A percentile compares a stretch with the other conserved stretches of the same genome.
phyloP scores from a whole-genome alignment of 2,888 invertebrate species.

The Ormyrus pomaceus region DNA sequence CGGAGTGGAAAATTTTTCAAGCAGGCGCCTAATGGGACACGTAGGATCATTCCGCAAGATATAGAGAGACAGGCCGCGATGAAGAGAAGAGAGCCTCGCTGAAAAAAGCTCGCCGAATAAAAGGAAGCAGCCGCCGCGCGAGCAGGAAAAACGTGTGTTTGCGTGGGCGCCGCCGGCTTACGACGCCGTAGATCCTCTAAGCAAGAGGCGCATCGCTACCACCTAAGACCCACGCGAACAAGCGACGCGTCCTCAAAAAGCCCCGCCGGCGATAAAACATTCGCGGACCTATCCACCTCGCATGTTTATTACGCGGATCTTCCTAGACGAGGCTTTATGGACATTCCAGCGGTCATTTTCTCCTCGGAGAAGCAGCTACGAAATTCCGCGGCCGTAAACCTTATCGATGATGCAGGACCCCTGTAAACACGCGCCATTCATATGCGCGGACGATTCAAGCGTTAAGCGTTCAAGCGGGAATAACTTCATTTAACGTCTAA shows the following conservation, averaged over 20 bases:
- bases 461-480: too few relatives aligned
- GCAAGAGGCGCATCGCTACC: background rate
- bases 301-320: conserved; percentile 52
- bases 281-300: conserved; percentile 10
- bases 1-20: background rate
- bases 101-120: background rate
- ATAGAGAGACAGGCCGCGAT: conserved; percentile 4
- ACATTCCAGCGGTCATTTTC: conserved; percentile 2
- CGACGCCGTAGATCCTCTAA: conserved; percentile 28
- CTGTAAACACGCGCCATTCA: too few relatives aligned
- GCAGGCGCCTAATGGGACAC: background rate
- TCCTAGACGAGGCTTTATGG: conserved; percentile 45
- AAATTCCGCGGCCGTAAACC: background rate
- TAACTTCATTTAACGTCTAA: too few relatives aligned
- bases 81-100: background rate
- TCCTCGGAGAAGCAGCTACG: background rate
- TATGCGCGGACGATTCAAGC: too few relatives aligned
- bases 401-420: background rate
- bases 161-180: conserved; percentile 28
- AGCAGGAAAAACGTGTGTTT: background rate
- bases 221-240: background rate
- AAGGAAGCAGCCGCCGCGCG: background rate
- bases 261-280: conserved; percentile 48
- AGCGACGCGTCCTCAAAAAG: background rate
- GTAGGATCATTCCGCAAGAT: background rate